Percentiles rank a stretch among this genome's conserved stretches.
Conservation (phyloP, 2,888 invertebrate species). For the Hirtodrosophila alboralis region DNA sequence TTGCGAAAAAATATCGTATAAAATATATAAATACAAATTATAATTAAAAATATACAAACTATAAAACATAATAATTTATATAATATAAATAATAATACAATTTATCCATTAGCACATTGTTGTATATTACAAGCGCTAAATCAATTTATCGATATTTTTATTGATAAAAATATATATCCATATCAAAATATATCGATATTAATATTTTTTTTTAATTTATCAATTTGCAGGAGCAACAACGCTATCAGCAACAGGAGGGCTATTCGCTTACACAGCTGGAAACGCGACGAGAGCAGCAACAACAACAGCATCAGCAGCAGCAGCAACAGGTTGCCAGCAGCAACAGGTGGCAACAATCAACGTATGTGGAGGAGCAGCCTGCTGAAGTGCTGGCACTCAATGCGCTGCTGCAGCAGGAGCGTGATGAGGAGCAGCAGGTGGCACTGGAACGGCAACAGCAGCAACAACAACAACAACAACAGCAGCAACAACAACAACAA, state of each 20-base stretch:
- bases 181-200: too few relatives aligned
- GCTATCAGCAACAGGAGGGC: conserved; percentile 83
- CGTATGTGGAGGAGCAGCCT: conserved; percentile 40
- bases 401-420: conserved; percentile 79
- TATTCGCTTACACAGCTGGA: conserved; percentile 83
- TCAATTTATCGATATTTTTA: too few relatives aligned
- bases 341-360: conserved; percentile 11
- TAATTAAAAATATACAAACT: too few relatives aligned
- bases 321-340: conserved; percentile 12
- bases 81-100: too few relatives aligned
- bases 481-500: conserved; percentile 49
- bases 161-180: too few relatives aligned
- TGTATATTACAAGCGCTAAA: too few relatives aligned
- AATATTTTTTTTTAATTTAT: too few relatives aligned
- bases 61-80: too few relatives aligned
- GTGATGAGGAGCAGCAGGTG: conserved; percentile 79
- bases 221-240: conserved; percentile 81
- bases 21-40: too few relatives aligned
- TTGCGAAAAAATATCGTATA: too few relatives aligned
- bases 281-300: conserved; percentile 75
- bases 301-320: conserved; percentile 38
- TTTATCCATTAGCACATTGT: too few relatives aligned
- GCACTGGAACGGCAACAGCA: conserved; percentile 67
- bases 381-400: conserved; percentile 71
- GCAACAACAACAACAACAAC: conserved; percentile 50